Conservation (phyloP, 2,797 vertebrate species). For the Sebastolobus alascanus region DNA sequence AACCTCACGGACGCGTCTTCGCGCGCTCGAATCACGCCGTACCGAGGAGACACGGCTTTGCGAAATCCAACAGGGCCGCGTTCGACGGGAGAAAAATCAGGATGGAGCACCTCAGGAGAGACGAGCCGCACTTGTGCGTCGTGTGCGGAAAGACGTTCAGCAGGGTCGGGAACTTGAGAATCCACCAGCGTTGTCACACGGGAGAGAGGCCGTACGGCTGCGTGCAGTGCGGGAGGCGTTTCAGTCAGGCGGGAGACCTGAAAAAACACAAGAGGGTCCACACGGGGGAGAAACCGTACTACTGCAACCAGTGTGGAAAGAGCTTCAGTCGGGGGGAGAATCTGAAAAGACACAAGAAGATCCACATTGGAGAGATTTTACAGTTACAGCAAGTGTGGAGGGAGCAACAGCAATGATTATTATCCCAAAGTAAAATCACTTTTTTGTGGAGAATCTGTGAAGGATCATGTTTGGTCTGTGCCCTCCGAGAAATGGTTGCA, state of each 20-base stretch:
- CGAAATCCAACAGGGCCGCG: constrained; percentile 42
- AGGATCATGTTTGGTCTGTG: not conserved
- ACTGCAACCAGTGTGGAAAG: constrained; percentile 81
- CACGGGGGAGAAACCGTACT: constrained; percentile 82
- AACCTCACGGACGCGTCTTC: constrained; percentile 47
- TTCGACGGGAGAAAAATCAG: constrained; percentile 53
- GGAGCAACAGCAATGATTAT: constrained; percentile 50
- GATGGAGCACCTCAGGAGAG: constrained; percentile 48
- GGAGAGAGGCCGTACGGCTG: constrained; percentile 82
- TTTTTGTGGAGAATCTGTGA: not conserved
- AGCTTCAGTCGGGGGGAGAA: constrained; percentile 83
- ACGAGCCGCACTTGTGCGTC: constrained; percentile 63
- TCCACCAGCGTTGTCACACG: constrained; percentile 82
- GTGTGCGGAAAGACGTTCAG: constrained; percentile 81
- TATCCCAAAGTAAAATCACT: not conserved
- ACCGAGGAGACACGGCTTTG: constrained; percentile 49
- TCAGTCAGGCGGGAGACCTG: constrained; percentile 80
- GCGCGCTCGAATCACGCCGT: constrained; percentile 44
- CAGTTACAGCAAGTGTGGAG: constrained; percentile 72
- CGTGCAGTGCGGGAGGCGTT: constrained; percentile 77
- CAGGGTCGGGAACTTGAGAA: constrained; percentile 72
- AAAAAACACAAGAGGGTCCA: constrained; percentile 83
- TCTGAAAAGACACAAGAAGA: constrained; percentile 82
- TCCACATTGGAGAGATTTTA: constrained; percentile 76
- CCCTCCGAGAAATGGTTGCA: not conserved